Evolutionary conservation across 1,140 invertebrate species (phyloP).

Genomic region (Musca domestica): DNA sequence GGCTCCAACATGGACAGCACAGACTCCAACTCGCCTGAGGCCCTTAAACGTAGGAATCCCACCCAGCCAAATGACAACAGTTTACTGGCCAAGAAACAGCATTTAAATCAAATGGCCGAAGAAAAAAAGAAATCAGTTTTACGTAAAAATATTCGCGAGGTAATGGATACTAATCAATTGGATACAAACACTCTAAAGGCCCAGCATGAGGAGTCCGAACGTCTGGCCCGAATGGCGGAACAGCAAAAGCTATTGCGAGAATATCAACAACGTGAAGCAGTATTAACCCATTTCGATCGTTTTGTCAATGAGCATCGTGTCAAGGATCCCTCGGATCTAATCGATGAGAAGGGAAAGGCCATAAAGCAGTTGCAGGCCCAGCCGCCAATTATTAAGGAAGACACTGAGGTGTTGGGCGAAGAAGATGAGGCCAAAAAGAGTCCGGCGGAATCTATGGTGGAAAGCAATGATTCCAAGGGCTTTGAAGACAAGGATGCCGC

Average conservation of each 20-base stretch:
- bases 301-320: conserved; percentile 14
- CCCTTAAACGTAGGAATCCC: background rate
- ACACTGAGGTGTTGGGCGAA: too few species aligned
- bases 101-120: conserved; percentile 32
- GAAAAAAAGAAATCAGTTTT: conserved; percentile 68
- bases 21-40: too few species aligned
- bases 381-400: too few species aligned
- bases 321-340: background rate
- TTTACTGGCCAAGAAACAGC: conserved; percentile 1
- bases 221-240: conserved; percentile 78
- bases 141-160: conserved; percentile 82
- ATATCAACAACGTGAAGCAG: conserved; percentile 47
- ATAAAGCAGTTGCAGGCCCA: too few species aligned
- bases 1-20: too few species aligned
- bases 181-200: conserved; percentile 89
- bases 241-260: conserved; percentile 78
- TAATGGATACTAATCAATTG: conserved; percentile 87
- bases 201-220: conserved; percentile 87
- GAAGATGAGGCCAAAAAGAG: too few species aligned
- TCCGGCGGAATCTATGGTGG: too few species aligned
- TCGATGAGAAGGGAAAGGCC: background rate
- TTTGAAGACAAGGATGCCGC: background rate
- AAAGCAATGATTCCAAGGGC: background rate
- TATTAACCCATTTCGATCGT: conserved; percentile 24
- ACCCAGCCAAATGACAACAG: background rate